Conservation (phyloP, 2,888 invertebrate species). For the Erebia epiphron region DNA sequence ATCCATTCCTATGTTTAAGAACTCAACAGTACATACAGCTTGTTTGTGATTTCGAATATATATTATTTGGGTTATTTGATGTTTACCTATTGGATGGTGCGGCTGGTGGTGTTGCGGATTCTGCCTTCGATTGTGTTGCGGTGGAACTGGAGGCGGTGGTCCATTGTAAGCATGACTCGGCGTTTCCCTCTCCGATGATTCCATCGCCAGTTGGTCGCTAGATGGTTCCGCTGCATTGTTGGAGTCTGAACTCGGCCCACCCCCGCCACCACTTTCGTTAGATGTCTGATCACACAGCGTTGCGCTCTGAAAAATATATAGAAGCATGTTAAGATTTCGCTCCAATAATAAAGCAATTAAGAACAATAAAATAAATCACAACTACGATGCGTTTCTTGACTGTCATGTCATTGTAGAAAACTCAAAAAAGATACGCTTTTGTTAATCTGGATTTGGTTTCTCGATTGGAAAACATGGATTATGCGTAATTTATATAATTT, state of each 20-base stretch:
- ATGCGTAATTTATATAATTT: too few relatives aligned
- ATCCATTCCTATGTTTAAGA: too few relatives aligned
- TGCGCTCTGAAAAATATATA: slow-evolving; percentile 59
- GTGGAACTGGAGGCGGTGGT: slow-evolving; percentile 83
- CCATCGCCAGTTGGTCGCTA: slow-evolving; percentile 88
- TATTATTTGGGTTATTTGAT: not conserved
- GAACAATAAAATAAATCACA: slow-evolving; percentile 1
- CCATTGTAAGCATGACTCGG: slow-evolving; percentile 79
- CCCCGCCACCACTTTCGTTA: slow-evolving; percentile 78
- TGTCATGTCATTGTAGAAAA: not conserved
- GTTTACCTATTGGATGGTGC: slow-evolving; percentile 71
- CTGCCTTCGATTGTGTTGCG: slow-evolving; percentile 89
- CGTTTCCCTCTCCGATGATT: slow-evolving; percentile 86
- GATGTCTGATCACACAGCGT: slow-evolving; percentile 71
- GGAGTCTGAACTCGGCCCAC: slow-evolving; percentile 82
- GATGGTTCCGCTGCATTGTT: slow-evolving; percentile 81
- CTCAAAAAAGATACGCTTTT: too few relatives aligned
- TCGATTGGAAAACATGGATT: too few relatives aligned
- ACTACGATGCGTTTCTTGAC: not conserved
- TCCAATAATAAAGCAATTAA: slow-evolving; percentile 7
- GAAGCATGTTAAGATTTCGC: slow-evolving; percentile 8
- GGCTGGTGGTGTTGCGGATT: slow-evolving; percentile 86
- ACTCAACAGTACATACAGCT: too few relatives aligned
- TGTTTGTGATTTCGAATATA: not conserved
- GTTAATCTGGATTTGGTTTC: too few relatives aligned